phyloP scores from a whole-genome alignment of 2,113 vertebrate species.

The Bettongia penicillata region DNA sequence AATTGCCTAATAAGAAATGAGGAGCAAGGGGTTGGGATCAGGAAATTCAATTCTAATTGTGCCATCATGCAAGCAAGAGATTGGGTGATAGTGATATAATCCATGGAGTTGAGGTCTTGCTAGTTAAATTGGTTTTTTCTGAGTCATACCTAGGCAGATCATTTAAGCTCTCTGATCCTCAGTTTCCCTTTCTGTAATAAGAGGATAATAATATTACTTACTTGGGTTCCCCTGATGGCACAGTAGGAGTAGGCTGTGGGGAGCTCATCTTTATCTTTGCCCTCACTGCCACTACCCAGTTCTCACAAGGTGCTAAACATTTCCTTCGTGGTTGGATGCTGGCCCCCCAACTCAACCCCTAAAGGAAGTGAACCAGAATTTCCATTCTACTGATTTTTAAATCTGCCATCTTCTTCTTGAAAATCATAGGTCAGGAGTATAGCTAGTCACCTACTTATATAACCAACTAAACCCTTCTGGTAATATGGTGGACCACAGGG shows the following conservation, averaged over 20 bases:
- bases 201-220: not conserved
- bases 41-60: not conserved
- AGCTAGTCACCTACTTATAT: not conserved
- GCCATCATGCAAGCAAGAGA: not conserved
- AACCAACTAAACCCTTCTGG: not conserved
- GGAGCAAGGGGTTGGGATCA: too few species aligned
- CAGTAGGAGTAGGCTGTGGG: not conserved
- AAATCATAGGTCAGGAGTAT: not conserved
- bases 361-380: not conserved
- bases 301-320: not conserved
- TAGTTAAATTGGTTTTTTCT: not conserved
- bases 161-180: not conserved
- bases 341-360: not conserved
- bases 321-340: not conserved
- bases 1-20: not conserved
- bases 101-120: not conserved
- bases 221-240: not conserved
- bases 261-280: not conserved
- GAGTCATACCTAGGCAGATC: not conserved
- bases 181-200: not conserved
- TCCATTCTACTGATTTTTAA: not conserved
- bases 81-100: not conserved
- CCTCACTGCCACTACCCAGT: not conserved
- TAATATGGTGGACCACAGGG: not conserved
- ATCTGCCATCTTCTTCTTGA: not conserved